phyloP scores from a whole-genome alignment of 2,888 invertebrate species.

The Lymantria monacha region DNA sequence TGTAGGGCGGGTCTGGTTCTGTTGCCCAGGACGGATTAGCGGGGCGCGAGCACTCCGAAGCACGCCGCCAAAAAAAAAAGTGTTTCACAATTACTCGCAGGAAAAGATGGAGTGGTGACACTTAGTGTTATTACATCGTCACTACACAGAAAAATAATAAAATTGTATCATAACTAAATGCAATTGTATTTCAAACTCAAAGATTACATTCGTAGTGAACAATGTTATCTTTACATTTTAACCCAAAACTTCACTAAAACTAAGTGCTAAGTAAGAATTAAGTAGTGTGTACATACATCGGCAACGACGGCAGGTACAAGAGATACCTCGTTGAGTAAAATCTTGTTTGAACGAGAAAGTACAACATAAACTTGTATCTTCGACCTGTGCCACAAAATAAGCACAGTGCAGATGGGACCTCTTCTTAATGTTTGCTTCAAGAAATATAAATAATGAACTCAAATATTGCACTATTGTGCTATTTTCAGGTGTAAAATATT shows the following conservation, averaged over 20 bases:
- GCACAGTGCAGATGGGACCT: constrained; percentile 36
- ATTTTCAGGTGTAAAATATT: not conserved
- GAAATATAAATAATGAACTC: not conserved
- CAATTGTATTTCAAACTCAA: too few relatives aligned
- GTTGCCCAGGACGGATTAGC: too few relatives aligned
- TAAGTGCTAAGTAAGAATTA: constrained; percentile 39
- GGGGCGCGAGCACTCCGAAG: too few relatives aligned
- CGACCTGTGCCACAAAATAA: constrained; percentile 46
- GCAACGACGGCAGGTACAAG: constrained; percentile 40
- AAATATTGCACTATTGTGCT: not conserved
- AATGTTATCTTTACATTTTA: constrained; percentile 5
- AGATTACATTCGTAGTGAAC: too few relatives aligned
- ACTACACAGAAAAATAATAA: too few relatives aligned
- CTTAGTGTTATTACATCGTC: too few relatives aligned
- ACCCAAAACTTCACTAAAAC: constrained; percentile 26
- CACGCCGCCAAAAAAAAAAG: too few relatives aligned
- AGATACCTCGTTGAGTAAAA: constrained; percentile 42
- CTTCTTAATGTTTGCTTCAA: constrained; percentile 3
- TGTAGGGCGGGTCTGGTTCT: too few relatives aligned
- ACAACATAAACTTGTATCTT: constrained; percentile 60
- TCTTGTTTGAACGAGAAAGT: constrained; percentile 51
- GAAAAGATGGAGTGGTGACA: too few relatives aligned
- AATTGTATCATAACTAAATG: too few relatives aligned
- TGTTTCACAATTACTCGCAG: too few relatives aligned
- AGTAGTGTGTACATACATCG: constrained; percentile 48